Evolutionary conservation across 1,140 invertebrate species (phyloP).

Genomic region (Thrips palmi): DNA sequence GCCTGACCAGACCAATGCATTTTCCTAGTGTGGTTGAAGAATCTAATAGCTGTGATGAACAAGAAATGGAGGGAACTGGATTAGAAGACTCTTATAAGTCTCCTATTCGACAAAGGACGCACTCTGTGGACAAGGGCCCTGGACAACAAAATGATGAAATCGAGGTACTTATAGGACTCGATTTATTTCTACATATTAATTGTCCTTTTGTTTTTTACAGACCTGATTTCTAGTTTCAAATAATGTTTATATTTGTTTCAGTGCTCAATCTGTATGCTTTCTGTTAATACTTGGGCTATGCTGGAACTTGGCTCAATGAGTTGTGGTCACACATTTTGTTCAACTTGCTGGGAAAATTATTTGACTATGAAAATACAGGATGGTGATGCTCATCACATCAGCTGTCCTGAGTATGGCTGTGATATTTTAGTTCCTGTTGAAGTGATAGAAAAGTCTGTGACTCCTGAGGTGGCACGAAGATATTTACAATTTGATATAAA

Average conservation of each 20-base stretch:
- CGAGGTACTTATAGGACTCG: constrained; percentile 18
- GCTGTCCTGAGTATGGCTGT: constrained; percentile 47
- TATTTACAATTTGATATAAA: constrained; percentile 58
- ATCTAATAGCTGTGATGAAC: no score
- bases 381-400: constrained; percentile 44
- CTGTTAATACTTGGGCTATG: constrained; percentile 21
- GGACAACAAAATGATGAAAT: constrained; percentile 15
- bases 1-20: constrained; percentile 3
- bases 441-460: constrained; percentile 44
- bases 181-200: background rate
- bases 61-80: no score
- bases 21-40: constrained; percentile 12
- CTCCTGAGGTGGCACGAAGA: constrained; percentile 40
- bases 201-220: constrained; percentile 3
- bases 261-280: constrained; percentile 44
- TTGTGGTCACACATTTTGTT: constrained; percentile 46
- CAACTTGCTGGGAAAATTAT: constrained; percentile 45
- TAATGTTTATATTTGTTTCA: constrained; percentile 22
- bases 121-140: constrained; percentile 3
- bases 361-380: constrained; percentile 46
- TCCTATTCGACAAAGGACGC: constrained; percentile 10
- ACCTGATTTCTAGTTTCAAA: constrained; percentile 6
- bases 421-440: constrained; percentile 45
- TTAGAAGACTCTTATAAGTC: no score
- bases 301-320: constrained; percentile 24